Conservation (phyloP, 2,113 vertebrate species). For the Mesembrinibis cayennensis region DNA sequence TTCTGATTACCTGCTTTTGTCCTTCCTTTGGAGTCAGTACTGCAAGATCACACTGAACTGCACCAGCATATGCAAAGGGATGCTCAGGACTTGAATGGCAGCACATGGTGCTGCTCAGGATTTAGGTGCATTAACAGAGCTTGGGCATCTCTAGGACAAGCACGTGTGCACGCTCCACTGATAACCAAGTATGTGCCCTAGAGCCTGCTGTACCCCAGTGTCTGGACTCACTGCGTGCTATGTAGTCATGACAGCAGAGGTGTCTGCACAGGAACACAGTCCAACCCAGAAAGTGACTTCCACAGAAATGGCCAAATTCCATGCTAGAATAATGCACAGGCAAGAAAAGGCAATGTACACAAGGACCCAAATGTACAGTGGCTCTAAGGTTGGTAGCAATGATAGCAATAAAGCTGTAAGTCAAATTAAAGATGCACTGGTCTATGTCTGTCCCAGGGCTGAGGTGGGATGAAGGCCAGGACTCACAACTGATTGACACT, state of each 20-base stretch:
- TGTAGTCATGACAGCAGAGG: not conserved
- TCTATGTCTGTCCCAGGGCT: not conserved
- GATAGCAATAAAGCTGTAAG: not conserved
- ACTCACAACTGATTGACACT: not conserved
- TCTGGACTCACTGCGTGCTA: not conserved
- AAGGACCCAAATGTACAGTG: not conserved
- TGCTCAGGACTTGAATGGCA: not conserved
- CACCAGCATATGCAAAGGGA: not conserved
- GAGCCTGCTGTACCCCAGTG: not conserved
- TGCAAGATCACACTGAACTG: not conserved
- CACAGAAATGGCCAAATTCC: not conserved
- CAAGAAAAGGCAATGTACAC: not conserved
- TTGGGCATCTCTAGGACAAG: not conserved
- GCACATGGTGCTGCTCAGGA: not conserved
- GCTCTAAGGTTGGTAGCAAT: not conserved
- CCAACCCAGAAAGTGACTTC: not conserved
- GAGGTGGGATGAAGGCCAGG: not conserved
- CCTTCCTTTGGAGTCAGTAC: not conserved
- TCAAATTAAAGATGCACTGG: not conserved
- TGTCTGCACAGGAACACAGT: not conserved
- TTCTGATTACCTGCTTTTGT: not conserved
- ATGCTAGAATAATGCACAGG: not conserved
- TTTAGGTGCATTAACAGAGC: not conserved
- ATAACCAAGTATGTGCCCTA: not conserved
- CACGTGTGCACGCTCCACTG: not conserved